Percentiles rank a stretch among this genome's conserved stretches.
Conservation (phyloP, 2,113 vertebrate genomes). For the Alethe diademata region DNA sequence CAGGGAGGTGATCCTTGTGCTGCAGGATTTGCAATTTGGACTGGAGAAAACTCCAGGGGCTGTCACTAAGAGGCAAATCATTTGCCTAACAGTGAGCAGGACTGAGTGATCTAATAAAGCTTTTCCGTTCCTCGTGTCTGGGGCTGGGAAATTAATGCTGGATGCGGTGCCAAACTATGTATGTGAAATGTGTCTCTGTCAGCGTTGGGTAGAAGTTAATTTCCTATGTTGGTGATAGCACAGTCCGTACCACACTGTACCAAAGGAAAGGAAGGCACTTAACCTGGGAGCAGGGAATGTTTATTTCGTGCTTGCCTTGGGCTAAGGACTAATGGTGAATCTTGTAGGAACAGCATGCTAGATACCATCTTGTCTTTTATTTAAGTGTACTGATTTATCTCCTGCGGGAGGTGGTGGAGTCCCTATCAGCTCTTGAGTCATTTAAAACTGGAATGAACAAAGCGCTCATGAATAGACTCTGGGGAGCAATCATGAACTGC, state of each 20-base stretch:
- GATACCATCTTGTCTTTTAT: slow-evolving; percentile 69
- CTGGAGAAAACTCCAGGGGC: slow-evolving; percentile 18
- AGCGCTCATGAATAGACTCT: slow-evolving; percentile 54
- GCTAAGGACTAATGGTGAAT: slow-evolving; percentile 56
- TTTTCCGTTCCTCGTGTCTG: slow-evolving; percentile 9
- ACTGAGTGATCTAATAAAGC: slow-evolving; percentile 27
- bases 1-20: not conserved
- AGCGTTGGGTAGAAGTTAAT: slow-evolving; percentile 19
- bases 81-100: slow-evolving; percentile 52
- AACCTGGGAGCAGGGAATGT: slow-evolving; percentile 53
- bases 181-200: slow-evolving; percentile 32
- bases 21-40: not conserved
- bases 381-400: slow-evolving; percentile 67
- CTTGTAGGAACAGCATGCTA: slow-evolving; percentile 50
- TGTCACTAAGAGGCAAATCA: slow-evolving; percentile 27
- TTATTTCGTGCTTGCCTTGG: slow-evolving; percentile 66
- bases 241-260: slow-evolving; percentile 1
- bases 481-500: slow-evolving; percentile 55
- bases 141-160: slow-evolving; percentile 50
- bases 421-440: slow-evolving; percentile 56
- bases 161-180: not conserved
- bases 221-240: slow-evolving; percentile 4
- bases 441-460: slow-evolving; percentile 66
- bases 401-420: slow-evolving; percentile 36
- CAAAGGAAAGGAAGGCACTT: slow-evolving; percentile 31